Evolutionary conservation across 2,888 invertebrate genomes (phyloP), one percentile per base, ranked within the genome.

Genomic region (Lomographa bimaculata): DNA sequence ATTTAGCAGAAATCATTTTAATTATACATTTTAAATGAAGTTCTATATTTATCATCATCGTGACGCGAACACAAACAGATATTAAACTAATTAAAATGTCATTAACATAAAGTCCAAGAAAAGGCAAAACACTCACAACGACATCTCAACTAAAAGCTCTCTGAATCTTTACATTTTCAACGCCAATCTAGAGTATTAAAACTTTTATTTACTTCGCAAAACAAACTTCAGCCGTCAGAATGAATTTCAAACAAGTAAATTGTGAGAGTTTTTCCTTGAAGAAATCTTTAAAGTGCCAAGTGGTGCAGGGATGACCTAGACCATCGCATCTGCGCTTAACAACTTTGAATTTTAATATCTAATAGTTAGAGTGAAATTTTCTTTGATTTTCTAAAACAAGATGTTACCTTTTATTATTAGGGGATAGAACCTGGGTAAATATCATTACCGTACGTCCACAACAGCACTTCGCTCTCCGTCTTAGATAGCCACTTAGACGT

Each of bases 381-480:
- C 7, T 9, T 9, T 50, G 23, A 0, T 0, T 0, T 1, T 1
- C 8, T 0, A 3, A 17, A 9, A 36, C 27, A 40, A 55, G 47
- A 45, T 74, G 50, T 17, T 36, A 41, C 54, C 37, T 72, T 79
- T 63, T 33, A 32, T 16, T 27, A 14, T 44, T 44, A 37, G 19
- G 25, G 23, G 18, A 7, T 43, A 44, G 46, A 55, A 65, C 66
- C 64, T 62, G 64, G 67, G 80, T 75, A 83, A 83, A 83, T 79
- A 80, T 81, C 77, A 83, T 84, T 83, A 83, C 70, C 50, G 71
- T 61, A 54, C 60, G 74, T 79, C 79, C 71, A 80, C 80, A 79
- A 75, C 74, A 75, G 71, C 60, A 64, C 66, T 72, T 63, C 51
- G 54, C 52, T 53, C 55, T 59, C 28, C 72, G 71, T 72, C 64